Conservation (phyloP, 1,140 invertebrate genomes). For the Akabosia matsudoensis region DNA sequence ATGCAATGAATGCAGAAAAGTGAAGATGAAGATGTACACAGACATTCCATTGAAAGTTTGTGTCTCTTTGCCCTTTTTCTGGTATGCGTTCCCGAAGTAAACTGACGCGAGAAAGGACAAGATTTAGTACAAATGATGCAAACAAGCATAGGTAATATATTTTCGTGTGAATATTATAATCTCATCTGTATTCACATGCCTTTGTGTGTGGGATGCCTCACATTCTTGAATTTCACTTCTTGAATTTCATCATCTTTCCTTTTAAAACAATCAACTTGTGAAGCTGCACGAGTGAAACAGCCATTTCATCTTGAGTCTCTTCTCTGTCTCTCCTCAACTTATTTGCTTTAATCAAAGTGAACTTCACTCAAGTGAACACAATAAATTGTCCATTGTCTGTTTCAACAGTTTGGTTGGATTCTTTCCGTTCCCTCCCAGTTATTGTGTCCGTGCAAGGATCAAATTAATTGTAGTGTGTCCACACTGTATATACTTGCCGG, state of each 20-base stretch:
- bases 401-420: not conserved
- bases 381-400: not conserved
- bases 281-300: too few species aligned
- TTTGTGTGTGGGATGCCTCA: slow-evolving; percentile 9
- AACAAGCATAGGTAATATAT: too few species aligned
- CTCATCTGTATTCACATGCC: not conserved
- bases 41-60: too few species aligned
- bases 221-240: slow-evolving; percentile 18
- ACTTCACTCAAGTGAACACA: too few species aligned
- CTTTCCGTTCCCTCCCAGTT: not conserved
- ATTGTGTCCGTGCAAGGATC: not conserved
- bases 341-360: too few species aligned
- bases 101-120: too few species aligned
- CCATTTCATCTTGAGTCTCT: too few species aligned
- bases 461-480: slow-evolving; percentile 1
- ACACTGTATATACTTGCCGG: not conserved
- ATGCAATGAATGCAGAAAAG: not conserved
- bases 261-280: too few species aligned
- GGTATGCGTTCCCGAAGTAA: too few species aligned
- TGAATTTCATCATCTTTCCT: not conserved
- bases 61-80: too few species aligned
- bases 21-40: not conserved
- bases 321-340: too few species aligned
- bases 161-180: not conserved
- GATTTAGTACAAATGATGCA: too few species aligned